phyloP scores from a whole-genome alignment of 2,888 invertebrate genomes.

The Antheraea assamensis region DNA sequence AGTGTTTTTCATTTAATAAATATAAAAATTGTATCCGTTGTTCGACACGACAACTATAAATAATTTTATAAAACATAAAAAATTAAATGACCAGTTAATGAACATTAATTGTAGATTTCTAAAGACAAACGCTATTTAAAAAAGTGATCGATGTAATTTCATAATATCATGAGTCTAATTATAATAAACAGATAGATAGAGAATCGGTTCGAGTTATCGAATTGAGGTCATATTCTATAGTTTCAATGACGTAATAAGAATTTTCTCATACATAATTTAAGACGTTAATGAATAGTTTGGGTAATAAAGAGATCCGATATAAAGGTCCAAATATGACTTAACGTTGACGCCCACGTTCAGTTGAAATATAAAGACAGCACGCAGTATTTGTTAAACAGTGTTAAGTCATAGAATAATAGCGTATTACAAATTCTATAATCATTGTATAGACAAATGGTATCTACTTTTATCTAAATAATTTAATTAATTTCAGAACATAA shows the following conservation, averaged over 20 bases:
- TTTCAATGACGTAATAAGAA: constrained; percentile 37
- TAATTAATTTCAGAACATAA: neutral
- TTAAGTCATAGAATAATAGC: constrained; percentile 37
- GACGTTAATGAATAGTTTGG: constrained; percentile 48
- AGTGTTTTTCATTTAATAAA: constrained; percentile 41
- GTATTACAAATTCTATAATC: too few species aligned
- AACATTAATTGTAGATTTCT: constrained; percentile 46
- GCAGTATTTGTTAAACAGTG: constrained; percentile 28
- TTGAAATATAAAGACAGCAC: constrained; percentile 46
- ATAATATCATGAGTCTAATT: constrained; percentile 44
- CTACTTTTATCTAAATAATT: too few species aligned
- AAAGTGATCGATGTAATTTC: constrained; percentile 49
- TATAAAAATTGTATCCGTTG: constrained; percentile 41
- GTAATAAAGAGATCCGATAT: constrained; percentile 57
- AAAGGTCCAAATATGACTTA: constrained; percentile 54
- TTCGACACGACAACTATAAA: constrained; percentile 45
- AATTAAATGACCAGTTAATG: constrained; percentile 45
- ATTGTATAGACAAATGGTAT: neutral
- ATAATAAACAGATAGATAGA: constrained; percentile 40
- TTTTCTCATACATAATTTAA: constrained; percentile 46
- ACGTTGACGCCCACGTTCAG: constrained; percentile 53
- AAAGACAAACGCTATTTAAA: constrained; percentile 41
- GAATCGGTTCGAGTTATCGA: constrained; percentile 33
- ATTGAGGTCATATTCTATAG: constrained; percentile 41
- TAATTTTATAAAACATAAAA: constrained; percentile 37